Percentiles rank a stretch among this genome's conserved stretches.
These are phyloP conservation scores for Lates calcarifer DNA, from an alignment of 2,113 vertebrate genomes.

Conservation along the genomic window DNA sequence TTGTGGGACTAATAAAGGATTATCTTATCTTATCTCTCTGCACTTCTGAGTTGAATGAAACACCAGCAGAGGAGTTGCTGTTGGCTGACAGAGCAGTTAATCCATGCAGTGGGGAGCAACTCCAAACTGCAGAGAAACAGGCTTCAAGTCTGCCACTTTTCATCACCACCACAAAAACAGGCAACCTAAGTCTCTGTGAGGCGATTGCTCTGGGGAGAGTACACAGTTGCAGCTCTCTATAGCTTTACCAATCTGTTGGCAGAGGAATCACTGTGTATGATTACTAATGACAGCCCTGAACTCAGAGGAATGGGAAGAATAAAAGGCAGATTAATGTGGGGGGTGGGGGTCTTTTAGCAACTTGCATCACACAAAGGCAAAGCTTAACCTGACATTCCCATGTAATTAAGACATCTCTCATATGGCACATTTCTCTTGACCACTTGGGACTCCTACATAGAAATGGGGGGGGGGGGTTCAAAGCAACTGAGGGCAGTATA, in stretches of 20 bases:
- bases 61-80: constrained; percentile 53
- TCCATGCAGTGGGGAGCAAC: constrained; percentile 51
- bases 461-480: constrained; percentile 64
- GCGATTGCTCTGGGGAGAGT: neutral
- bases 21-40: too few species aligned
- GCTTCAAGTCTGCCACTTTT: constrained; percentile 61
- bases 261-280: constrained; percentile 44
- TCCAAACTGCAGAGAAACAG: constrained; percentile 33
- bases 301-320: constrained; percentile 30
- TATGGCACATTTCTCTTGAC: constrained; percentile 71
- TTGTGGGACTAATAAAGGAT: too few species aligned
- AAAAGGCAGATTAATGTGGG: constrained; percentile 32
- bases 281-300: constrained; percentile 56
- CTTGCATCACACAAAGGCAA: constrained; percentile 74
- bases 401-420: constrained; percentile 80
- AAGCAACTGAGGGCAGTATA: constrained; percentile 48
- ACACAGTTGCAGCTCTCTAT: constrained; percentile 7
- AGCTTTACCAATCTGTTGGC: constrained; percentile 62
- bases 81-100: constrained; percentile 63
- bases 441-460: constrained; percentile 67
- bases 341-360: constrained; percentile 19
- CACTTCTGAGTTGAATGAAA: constrained; percentile 45
- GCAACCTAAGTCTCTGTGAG: constrained; percentile 31
- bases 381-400: constrained; percentile 78
- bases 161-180: constrained; percentile 57